Evolutionary conservation across 2,797 vertebrate species (phyloP), one percentile per base, ranked within the genome.

Genomic region (Xyrichtys novacula): DNA sequence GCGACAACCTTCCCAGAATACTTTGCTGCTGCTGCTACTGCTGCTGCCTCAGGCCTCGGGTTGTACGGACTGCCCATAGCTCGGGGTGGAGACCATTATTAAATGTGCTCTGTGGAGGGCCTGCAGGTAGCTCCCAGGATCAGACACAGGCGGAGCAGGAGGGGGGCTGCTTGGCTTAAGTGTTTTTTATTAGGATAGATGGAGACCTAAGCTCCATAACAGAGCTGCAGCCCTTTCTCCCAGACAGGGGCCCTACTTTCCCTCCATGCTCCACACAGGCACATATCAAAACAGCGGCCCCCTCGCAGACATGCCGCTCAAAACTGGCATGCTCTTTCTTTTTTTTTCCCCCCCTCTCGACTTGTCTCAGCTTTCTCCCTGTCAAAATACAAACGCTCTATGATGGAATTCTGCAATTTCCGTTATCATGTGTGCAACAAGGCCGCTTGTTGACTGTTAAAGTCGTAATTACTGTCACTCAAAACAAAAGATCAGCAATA

Each of bases 131-230:
- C 91, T 92, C 86, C 82, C 84, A 89, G 90, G 89, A 86, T 86
- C 85, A 90, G 86, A 86, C 87, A 74, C 72, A 76, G 71, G 82
- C 80, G 84, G 81, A 83, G 82, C 59, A 66, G 77, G 85, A 83
- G 84, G 83, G 44, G 82, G 87, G 69, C 88, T 94, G 93, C 93
- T 94, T 93, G 90, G 83, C 87, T 92, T 93, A 89, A 92, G 88
- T 92, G 89, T 89, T 93, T 94, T 93, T 92, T 94, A 94, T 94
- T 95, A 94, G 91, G 88, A 84, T 86, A 87, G 92, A 93, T 92
- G 85, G 81, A 92, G 89, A 83, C 84, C 84, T 94, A 94, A 94
- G 93, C 92, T 87, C 92, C 92, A 90, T 92, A 92, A 91, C 92
- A 84, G 88, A 88, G 88, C 87, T 88, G 77, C 81, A 84, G 84